A percentile compares a stretch with the other conserved stretches of the same genome.
Conservation (phyloP, 2,113 vertebrate genomes). For the Lates calcarifer region DNA sequence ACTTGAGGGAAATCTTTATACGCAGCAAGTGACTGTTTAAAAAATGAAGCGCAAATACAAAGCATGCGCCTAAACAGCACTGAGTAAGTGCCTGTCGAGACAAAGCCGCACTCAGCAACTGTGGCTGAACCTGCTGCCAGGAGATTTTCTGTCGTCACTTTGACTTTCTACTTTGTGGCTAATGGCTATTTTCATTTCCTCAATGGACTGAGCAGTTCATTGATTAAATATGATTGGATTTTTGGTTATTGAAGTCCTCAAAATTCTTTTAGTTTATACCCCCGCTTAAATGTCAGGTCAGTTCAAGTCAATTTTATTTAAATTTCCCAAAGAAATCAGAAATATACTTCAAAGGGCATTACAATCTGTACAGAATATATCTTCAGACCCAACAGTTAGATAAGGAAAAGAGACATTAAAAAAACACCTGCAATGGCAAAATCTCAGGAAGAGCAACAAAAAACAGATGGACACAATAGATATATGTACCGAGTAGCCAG, state of each 20-base stretch:
- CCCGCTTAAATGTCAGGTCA: too few relatives aligned
- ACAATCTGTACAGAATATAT: not conserved
- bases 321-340: not conserved
- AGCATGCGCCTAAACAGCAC: constrained; percentile 37
- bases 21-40: constrained; percentile 42
- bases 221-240: constrained; percentile 30
- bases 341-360: not conserved
- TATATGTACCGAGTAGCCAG: not conserved
- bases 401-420: too few relatives aligned
- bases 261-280: too few relatives aligned
- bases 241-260: constrained; percentile 13
- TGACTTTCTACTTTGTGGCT: constrained; percentile 8
- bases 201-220: constrained; percentile 21
- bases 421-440: not conserved
- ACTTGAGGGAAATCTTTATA: constrained; percentile 55
- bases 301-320: not conserved
- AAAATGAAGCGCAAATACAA: constrained; percentile 51
- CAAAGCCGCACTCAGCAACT: constrained; percentile 46
- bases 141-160: constrained; percentile 26
- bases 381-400: not conserved
- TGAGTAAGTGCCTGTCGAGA: constrained; percentile 53
- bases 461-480: not conserved
- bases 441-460: not conserved
- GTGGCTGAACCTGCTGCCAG: constrained; percentile 29
- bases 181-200: constrained; percentile 33